Percentiles rank a stretch among this genome's conserved stretches.
Evolutionary conservation across 2,797 vertebrate species (phyloP).

Genomic region (Catamblyrhynchus diadema): DNA sequence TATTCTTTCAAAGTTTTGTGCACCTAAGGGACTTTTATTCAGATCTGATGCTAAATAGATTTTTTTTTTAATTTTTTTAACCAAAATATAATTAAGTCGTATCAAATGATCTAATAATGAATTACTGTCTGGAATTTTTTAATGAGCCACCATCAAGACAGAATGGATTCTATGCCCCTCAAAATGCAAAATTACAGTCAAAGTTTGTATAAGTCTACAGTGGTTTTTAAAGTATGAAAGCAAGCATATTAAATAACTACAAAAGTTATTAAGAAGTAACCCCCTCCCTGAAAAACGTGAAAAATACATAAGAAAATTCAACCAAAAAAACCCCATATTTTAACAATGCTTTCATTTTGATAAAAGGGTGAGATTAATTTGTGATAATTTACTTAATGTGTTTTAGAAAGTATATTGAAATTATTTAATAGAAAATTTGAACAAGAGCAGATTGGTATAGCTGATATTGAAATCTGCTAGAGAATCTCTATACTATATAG

Average conservation of each 20-base stretch:
- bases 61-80: background rate
- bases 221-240: background rate
- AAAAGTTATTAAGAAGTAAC: background rate
- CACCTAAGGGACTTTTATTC: background rate
- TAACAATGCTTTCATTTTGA: background rate
- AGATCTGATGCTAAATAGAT: background rate
- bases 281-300: rapidly evolving
- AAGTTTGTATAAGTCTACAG: background rate
- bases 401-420: background rate
- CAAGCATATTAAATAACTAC: background rate
- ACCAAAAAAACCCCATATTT: background rate
- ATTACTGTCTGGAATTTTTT: background rate
- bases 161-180: background rate
- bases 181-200: background rate
- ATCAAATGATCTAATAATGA: background rate
- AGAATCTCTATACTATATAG: background rate
- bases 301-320: background rate
- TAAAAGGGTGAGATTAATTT: background rate
- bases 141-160: background rate
- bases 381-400: background rate
- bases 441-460: background rate
- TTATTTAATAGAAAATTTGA: background rate
- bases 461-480: background rate
- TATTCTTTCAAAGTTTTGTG: background rate
- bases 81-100: background rate